These are phyloP conservation scores for Dipus sagitta DNA, from an alignment of 2,797 vertebrate species.

Conservation along the genomic window DNA sequence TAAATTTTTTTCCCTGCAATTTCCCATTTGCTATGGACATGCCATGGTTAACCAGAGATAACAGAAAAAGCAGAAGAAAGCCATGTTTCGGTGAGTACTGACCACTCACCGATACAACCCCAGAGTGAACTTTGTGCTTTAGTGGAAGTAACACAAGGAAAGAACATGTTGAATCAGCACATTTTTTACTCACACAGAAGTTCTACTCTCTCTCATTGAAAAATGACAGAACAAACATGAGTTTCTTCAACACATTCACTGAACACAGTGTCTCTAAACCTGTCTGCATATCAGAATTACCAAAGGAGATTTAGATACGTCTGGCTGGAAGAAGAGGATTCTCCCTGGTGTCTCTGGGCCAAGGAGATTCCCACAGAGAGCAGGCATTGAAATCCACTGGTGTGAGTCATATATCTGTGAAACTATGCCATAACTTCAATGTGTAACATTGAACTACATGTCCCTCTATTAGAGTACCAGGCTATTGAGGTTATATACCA, in stretches of 20 bases:
- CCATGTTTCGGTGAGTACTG: not conserved
- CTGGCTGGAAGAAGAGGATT: not conserved
- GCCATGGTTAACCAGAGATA: not conserved
- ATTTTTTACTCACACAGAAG: not conserved
- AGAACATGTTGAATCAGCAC: not conserved
- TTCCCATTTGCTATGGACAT: not conserved
- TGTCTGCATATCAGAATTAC: not conserved
- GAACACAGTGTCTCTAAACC: not conserved
- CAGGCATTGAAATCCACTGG: conserved; percentile 14
- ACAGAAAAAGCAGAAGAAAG: not conserved
- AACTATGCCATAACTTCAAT: conserved; percentile 55
- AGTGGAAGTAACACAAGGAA: not conserved
- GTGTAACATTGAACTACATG: conserved; percentile 59
- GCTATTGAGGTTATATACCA: conserved; percentile 65
- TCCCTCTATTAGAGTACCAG: conserved; percentile 65
- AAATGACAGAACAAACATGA: not conserved
- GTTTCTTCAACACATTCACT: not conserved
- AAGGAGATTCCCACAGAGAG: conserved; percentile 12
- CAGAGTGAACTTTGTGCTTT: not conserved
- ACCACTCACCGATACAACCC: not conserved
- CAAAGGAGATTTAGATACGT: not conserved
- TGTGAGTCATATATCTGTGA: conserved; percentile 39
- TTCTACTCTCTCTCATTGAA: not conserved
- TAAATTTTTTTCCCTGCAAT: not conserved
- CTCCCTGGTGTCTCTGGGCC: not conserved